Conservation (phyloP, 2,888 invertebrate species). For the Protonemura montana region DNA sequence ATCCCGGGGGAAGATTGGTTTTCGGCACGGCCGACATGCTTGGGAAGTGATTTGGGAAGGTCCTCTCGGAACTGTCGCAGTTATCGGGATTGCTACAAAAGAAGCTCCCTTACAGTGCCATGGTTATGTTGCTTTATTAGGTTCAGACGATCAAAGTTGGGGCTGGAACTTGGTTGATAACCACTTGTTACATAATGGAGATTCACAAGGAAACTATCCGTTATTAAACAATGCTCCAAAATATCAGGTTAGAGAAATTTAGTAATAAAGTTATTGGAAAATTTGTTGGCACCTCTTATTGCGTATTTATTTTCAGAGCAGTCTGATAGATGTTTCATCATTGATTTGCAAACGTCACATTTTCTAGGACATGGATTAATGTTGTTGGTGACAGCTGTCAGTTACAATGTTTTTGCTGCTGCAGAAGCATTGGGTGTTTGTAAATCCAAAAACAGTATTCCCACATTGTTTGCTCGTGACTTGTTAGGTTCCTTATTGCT, state of each 20-base stretch:
- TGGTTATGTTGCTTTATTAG: slow-evolving; percentile 93
- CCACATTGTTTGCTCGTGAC: too few species aligned
- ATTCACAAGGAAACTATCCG: slow-evolving; percentile 93
- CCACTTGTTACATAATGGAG: slow-evolving; percentile 94
- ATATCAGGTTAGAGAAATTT: slow-evolving; percentile 71
- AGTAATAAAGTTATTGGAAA: background rate
- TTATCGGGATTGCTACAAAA: slow-evolving; percentile 93
- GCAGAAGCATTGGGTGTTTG: too few species aligned
- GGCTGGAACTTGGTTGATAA: slow-evolving; percentile 99
- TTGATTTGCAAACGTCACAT: background rate
- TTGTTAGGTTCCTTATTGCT: background rate
- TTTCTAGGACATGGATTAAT: background rate
- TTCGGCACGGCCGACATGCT: slow-evolving; percentile 89
- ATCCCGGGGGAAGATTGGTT: slow-evolving; percentile 88
- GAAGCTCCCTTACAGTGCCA: slow-evolving; percentile 93
- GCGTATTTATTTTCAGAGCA: background rate
- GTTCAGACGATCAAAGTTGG: slow-evolving; percentile 97
- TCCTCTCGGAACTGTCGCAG: slow-evolving; percentile 96
- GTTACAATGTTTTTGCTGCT: background rate
- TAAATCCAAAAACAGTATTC: too few species aligned
- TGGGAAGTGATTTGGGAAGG: slow-evolving; percentile 99
- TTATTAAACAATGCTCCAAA: slow-evolving; percentile 94
- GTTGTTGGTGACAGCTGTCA: background rate
- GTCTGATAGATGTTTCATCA: background rate
- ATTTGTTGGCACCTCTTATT: background rate